Evolutionary conservation across 2,888 invertebrate genomes (phyloP).

Genomic region (Andricus quercusramuli): DNA sequence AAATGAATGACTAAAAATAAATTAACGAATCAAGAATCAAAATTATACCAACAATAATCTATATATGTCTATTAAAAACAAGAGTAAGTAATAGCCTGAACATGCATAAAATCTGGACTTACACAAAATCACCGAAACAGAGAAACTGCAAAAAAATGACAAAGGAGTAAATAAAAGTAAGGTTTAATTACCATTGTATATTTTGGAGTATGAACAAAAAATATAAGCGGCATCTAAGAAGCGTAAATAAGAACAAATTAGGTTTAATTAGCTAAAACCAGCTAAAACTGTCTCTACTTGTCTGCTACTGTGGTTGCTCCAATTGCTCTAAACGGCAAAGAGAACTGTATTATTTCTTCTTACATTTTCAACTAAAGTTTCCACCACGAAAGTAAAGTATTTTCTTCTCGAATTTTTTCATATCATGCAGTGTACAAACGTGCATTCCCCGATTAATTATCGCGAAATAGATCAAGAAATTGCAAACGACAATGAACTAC

Average conservation of each 20-base stretch:
- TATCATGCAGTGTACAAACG: not conserved
- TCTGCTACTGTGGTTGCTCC: not conserved
- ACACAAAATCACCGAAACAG: not conserved
- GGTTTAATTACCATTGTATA: not conserved
- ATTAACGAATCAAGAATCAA: not conserved
- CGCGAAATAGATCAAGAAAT: not conserved
- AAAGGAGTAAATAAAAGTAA: not conserved
- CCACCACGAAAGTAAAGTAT: not conserved
- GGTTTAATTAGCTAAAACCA: not conserved
- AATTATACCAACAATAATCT: not conserved
- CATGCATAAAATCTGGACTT: too few relatives aligned
- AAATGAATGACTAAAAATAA: not conserved
- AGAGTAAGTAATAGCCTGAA: too few relatives aligned
- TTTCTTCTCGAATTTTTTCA: not conserved
- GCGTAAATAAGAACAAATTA: not conserved
- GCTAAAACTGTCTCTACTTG: not conserved
- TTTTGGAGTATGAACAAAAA: not conserved
- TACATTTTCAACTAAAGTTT: constrained; percentile 15
- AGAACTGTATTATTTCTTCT: not conserved
- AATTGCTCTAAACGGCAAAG: not conserved
- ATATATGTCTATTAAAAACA: too few relatives aligned
- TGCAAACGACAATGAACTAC: not conserved
- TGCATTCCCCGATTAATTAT: constrained; percentile 14
- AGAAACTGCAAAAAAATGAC: not conserved
- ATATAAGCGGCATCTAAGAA: not conserved